Base-by-base conservation (phyloP, 2,113 vertebrate genomes). In the Bothrops jararaca region DNA sequence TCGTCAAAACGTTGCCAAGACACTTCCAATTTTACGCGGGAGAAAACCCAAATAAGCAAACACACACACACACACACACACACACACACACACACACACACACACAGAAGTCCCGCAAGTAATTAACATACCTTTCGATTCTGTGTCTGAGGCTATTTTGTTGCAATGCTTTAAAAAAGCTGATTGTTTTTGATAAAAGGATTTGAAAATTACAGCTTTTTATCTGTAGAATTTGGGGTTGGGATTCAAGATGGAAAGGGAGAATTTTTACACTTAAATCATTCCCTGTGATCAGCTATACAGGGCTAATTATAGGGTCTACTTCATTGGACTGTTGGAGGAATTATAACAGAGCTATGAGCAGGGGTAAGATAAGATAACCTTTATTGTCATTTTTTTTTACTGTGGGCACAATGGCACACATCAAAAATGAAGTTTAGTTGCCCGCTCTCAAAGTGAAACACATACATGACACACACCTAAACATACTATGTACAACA, bases 111-210 rank as follows among this genome's bases (percentile, higher is more conserved):
- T 95, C 93, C 92, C 92, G 91, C 52, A 94, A 93, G 56, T 95
- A 94, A 95, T 96, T 97, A 96, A 96, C 93, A 96, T 39, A 57
- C 87, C 90, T 89, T 45, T 54, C 92, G 85, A 90, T 15, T 89
- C 57, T 94, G 24, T 13, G 91, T 91, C 92, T 88, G 34, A 93
- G 86, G 91, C 50, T 94, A 88, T 95, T 95, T 95, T 95, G 53
- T 90, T 94, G 90, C 26, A 95, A 91, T 54, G 80, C 34, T 80
- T 1, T 92, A 69, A 93, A 48, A 91, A 93, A 93, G 58, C 0
- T 1, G 0, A 3, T 53, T 74, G 9, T 39, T 69, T 69, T 91
- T 39, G 22, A 34, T n/a, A 45, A 8, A 54, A 18, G 88, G 11
- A 60, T 80, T 4, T 23, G 23, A 57, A 93, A 74, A 26, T 53